Evolutionary conservation across 2,113 vertebrate species (phyloP).

Genomic region (Microcebus griseorufus): DNA sequence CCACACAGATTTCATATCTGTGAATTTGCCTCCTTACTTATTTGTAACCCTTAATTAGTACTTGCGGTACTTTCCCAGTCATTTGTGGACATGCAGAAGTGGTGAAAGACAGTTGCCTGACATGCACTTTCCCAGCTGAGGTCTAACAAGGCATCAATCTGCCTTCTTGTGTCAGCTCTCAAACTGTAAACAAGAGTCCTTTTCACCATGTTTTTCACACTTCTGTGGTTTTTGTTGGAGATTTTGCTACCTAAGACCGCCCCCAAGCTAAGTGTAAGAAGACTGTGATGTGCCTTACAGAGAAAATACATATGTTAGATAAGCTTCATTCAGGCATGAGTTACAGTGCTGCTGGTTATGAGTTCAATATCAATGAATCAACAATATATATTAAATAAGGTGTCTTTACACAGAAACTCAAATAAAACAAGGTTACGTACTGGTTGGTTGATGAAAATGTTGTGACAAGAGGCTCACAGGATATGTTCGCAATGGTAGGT

Average conservation of each 20-base stretch:
- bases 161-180: background rate
- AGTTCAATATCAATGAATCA: background rate
- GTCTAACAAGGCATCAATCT: background rate
- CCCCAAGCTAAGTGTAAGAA: background rate
- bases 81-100: background rate
- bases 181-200: background rate
- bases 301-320: background rate
- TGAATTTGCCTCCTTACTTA: background rate
- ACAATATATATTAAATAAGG: background rate
- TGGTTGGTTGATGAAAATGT: background rate
- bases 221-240: background rate
- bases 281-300: background rate
- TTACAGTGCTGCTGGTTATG: background rate
- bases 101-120: background rate
- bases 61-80: background rate
- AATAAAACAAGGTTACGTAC: background rate
- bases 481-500: background rate
- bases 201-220: background rate
- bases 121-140: background rate
- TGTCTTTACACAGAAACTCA: slow-evolving; percentile 37
- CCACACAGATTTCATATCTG: background rate
- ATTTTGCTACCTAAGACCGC: background rate
- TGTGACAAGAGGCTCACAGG: background rate
- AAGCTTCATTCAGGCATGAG: background rate
- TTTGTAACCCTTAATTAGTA: background rate